phyloP scores from a whole-genome alignment of 2,888 invertebrate species.

The Alentia gelatinosa region DNA sequence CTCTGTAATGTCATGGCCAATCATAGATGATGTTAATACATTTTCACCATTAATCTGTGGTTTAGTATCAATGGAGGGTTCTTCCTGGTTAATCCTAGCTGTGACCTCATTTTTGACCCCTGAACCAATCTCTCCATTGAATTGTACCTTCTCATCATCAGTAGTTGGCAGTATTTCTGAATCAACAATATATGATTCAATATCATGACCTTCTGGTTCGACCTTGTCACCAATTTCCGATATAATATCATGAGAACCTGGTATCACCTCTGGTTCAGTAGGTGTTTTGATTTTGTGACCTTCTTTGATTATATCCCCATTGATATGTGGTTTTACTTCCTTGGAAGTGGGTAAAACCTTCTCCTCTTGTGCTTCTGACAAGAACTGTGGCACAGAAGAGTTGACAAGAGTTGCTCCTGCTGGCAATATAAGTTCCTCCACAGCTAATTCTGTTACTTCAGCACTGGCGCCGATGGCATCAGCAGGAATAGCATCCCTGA shows the following conservation, averaged over 20 bases:
- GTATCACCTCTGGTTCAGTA: not conserved
- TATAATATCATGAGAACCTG: too few species aligned
- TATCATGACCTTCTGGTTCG: not conserved
- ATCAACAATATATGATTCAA: too few species aligned
- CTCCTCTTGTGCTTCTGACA: not conserved
- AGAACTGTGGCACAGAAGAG: not conserved
- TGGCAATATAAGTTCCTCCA: conserved; percentile 13
- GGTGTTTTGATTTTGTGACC: not conserved
- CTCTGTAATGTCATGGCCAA: conserved; percentile 75
- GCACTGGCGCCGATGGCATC: conserved; percentile 3
- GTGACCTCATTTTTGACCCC: too few species aligned
- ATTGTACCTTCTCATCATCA: not conserved
- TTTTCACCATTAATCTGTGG: not conserved
- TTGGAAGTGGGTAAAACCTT: not conserved
- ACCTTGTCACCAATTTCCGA: not conserved
- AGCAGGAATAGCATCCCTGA: conserved; percentile 7
- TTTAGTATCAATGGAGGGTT: not conserved
- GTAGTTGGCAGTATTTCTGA: not conserved
- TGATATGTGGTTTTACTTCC: too few species aligned
- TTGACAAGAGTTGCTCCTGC: not conserved
- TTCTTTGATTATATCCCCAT: too few species aligned
- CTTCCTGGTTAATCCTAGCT: too few species aligned
- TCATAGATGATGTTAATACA: too few species aligned
- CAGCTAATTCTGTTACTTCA: not conserved
- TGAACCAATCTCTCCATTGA: not conserved